These are phyloP conservation scores for Ptychadena robeensis DNA, from an alignment of 2,797 vertebrate genomes.

Conservation along the genomic window DNA sequence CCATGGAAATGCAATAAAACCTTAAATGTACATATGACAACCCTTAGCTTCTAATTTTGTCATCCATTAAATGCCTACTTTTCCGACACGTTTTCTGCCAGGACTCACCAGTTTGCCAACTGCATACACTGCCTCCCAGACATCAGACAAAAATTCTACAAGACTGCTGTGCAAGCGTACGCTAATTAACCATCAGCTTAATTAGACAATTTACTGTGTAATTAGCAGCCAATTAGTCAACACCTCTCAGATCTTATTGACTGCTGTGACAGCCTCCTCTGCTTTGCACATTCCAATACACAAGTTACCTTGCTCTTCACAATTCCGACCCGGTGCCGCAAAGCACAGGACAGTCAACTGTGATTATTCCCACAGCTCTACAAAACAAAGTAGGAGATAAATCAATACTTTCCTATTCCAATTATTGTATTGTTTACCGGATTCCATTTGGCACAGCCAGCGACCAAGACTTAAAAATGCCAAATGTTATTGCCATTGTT, in stretches of 20 bases:
- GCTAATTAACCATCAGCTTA: conserved; percentile 96
- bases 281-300: conserved; percentile 78
- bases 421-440: conserved; percentile 71
- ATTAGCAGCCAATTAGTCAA: conserved; percentile 97
- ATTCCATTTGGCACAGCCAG: conserved; percentile 51
- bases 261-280: conserved; percentile 83
- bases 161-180: conserved; percentile 90
- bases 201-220: conserved; percentile 98
- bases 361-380: conserved; percentile 70
- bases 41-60: conserved; percentile 75
- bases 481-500: conserved; percentile 49
- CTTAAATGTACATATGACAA: conserved; percentile 73
- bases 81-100: conserved; percentile 79
- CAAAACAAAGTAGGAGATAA: conserved; percentile 62
- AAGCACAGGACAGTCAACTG: conserved; percentile 64
- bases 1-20: conserved; percentile 72
- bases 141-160: conserved; percentile 87
- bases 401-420: conserved; percentile 73
- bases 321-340: conserved; percentile 58
- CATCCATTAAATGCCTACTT: conserved; percentile 76
- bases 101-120: conserved; percentile 86
- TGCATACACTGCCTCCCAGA: conserved; percentile 86
- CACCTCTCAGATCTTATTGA: conserved; percentile 92
- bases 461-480: conserved; percentile 53
- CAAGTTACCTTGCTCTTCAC: conserved; percentile 71